A percentile compares a stretch with the other conserved stretches of the same genome.
These are phyloP conservation scores for Promerops cafer DNA, from an alignment of 2,113 vertebrate species.

Conservation along the genomic window DNA sequence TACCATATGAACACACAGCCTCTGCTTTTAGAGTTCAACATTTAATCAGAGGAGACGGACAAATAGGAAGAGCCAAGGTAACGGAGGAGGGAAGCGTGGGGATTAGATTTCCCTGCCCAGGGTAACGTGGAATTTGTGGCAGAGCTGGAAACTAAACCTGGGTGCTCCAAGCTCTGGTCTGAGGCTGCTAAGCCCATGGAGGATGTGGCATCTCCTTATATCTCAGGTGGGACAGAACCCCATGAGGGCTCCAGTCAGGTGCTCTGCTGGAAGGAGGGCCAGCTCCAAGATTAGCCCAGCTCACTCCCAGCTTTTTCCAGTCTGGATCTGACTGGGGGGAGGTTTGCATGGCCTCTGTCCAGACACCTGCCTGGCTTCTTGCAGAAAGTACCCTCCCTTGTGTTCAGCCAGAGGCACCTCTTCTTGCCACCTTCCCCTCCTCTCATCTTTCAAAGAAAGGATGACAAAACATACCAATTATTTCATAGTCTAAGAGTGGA, in stretches of 20 bases:
- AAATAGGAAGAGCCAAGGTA: neutral
- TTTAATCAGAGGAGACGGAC: neutral
- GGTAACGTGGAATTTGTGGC: neutral
- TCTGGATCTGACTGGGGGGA: rapidly evolving
- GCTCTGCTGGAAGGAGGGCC: neutral
- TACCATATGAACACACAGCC: neutral
- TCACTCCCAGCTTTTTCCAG: neutral
- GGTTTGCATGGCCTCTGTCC: rapidly evolving
- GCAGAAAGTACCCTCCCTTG: neutral
- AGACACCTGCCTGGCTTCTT: neutral
- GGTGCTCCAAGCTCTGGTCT: neutral
- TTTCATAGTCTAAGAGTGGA: neutral
- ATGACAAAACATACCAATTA: neutral
- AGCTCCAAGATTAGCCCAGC: neutral
- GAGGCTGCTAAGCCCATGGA: neutral
- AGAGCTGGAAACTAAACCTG: slow-evolving; percentile 17
- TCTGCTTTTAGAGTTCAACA: neutral
- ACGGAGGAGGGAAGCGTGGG: neutral
- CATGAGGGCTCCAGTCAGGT: rapidly evolving
- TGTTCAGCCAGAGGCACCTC: neutral
- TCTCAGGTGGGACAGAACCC: rapidly evolving
- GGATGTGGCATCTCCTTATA: neutral
- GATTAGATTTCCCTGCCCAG: slow-evolving; percentile 20
- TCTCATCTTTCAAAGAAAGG: neutral
- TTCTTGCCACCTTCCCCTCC: neutral